Evolutionary conservation across 2,888 invertebrate species (phyloP).

Genomic region (Oscheius onirici): DNA sequence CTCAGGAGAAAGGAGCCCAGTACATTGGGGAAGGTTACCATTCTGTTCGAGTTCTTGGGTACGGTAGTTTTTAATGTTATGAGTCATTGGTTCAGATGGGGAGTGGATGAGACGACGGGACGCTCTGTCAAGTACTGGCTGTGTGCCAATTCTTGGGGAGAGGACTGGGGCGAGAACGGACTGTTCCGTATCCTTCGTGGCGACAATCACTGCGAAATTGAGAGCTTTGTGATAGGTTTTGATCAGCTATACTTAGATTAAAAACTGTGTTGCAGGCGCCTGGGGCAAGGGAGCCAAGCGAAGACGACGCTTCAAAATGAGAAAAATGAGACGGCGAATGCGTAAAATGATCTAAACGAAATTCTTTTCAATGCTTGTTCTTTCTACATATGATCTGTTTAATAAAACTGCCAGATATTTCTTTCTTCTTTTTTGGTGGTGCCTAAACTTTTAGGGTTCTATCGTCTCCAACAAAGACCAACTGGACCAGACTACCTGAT

Average conservation of each 20-base stretch:
- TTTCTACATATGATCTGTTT: constrained; percentile 1
- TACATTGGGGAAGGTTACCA: constrained; percentile 78
- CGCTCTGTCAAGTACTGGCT: constrained; percentile 84
- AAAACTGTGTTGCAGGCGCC: constrained; percentile 48
- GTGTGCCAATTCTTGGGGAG: constrained; percentile 93
- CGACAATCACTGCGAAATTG: constrained; percentile 87
- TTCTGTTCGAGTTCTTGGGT: constrained; percentile 89
- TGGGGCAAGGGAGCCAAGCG: constrained; percentile 66
- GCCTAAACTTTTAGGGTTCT: background rate
- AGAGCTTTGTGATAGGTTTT: constrained; percentile 83
- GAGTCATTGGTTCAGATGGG: constrained; percentile 77
- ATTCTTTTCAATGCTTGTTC: constrained; percentile 5
- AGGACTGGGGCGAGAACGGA: constrained; percentile 89
- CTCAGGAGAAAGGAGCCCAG: constrained; percentile 53
- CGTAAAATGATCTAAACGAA: constrained; percentile 35
- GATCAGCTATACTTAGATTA: background rate
- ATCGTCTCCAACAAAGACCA: no score
- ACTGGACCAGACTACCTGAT: no score
- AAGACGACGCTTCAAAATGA: constrained; percentile 62
- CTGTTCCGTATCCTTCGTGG: constrained; percentile 88
- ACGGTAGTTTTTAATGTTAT: constrained; percentile 51
- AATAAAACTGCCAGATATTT: constrained; percentile 22
- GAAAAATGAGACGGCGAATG: constrained; percentile 57
- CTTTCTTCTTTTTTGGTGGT: background rate
- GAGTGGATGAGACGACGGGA: constrained; percentile 79